A percentile compares a stretch with the other conserved stretches of the same genome.
These are phyloP conservation scores for Chloroclystis v-ata DNA, from an alignment of 2,888 invertebrate genomes.

Conservation along the genomic window DNA sequence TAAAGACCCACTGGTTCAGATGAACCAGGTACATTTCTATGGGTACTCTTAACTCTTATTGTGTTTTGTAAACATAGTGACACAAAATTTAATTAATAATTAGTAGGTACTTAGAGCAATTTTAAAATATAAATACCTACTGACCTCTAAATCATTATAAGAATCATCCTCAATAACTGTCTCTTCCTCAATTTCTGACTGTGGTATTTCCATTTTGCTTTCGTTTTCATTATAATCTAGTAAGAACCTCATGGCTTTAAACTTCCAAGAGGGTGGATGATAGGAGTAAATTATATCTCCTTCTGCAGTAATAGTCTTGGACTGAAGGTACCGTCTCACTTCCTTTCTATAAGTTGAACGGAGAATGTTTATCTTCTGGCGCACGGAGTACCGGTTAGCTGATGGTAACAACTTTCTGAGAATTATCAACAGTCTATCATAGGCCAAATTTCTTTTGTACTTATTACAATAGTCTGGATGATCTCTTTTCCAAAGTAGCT, in stretches of 20 bases:
- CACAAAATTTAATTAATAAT: no score
- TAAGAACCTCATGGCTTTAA: conserved; percentile 36
- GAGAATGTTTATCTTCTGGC: conserved; percentile 42
- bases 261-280: conserved; percentile 39
- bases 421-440: conserved; percentile 32
- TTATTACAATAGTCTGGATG: conserved; percentile 40
- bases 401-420: conserved; percentile 31
- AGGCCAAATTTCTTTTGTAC: conserved; percentile 33
- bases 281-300: conserved; percentile 36
- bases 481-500: conserved; percentile 38
- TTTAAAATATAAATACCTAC: background rate
- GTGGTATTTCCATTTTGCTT: conserved; percentile 14
- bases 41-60: no score
- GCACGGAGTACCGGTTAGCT: conserved; percentile 34
- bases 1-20: no score
- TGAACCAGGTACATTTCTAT: no score
- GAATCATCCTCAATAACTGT: conserved; percentile 20
- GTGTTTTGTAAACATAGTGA: no score
- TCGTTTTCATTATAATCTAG: conserved; percentile 21
- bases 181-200: conserved; percentile 21
- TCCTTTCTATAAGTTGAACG: conserved; percentile 42
- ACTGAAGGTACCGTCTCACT: conserved; percentile 32
- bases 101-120: no score
- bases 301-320: conserved; percentile 30
- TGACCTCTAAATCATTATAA: conserved; percentile 13